These are phyloP conservation scores for Linnaemya tessellans DNA, from an alignment of 2,888 invertebrate species.

Conservation along the genomic window DNA sequence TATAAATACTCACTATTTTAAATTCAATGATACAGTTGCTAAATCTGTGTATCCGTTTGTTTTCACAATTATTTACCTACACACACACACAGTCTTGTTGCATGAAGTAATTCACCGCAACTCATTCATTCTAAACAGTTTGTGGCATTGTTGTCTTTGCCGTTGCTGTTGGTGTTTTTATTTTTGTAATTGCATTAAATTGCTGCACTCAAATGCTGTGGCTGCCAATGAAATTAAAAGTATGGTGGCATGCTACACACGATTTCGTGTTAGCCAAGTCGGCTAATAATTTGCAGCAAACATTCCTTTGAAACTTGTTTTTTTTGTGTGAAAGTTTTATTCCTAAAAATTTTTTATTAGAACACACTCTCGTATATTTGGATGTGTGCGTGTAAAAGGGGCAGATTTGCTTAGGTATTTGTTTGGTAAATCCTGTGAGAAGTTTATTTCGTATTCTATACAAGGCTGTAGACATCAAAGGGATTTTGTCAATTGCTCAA, in stretches of 20 bases:
- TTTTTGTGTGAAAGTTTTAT: neutral
- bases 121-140: constrained; percentile 28
- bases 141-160: neutral
- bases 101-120: constrained; percentile 28
- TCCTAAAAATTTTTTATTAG: neutral
- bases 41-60: neutral
- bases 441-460: neutral
- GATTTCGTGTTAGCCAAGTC: constrained; percentile 32
- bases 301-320: neutral
- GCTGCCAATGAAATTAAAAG: constrained; percentile 27
- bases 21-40: too few relatives aligned
- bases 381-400: neutral
- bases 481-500: neutral
- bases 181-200: constrained; percentile 36
- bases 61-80: neutral
- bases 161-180: neutral
- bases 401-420: neutral
- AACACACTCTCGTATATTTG: neutral
- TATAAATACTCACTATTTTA: neutral
- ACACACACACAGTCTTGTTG: neutral
- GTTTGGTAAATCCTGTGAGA: neutral
- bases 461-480: neutral
- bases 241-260: constrained; percentile 39
- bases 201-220: constrained; percentile 30
- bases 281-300: neutral